Conservation (phyloP, 2,113 vertebrate genomes). For the Scomber japonicus region DNA sequence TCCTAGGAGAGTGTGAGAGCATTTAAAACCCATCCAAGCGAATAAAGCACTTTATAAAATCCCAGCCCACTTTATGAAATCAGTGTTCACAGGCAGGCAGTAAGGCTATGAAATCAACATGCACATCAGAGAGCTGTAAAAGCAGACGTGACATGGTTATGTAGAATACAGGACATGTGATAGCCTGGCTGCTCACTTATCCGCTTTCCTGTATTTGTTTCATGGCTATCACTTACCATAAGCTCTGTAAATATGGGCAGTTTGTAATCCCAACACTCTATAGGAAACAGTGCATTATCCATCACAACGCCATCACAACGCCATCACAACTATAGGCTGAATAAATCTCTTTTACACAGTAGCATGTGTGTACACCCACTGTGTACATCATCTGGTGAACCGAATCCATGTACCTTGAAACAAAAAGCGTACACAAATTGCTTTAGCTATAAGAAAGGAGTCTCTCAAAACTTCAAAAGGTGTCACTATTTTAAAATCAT, state of each 20-base stretch:
- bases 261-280: slow-evolving; percentile 48
- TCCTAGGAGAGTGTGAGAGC: slow-evolving; percentile 22
- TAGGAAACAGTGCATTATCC: slow-evolving; percentile 20
- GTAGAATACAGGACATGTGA: slow-evolving; percentile 5
- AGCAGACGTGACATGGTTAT: background rate
- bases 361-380: background rate
- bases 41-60: slow-evolving; percentile 7
- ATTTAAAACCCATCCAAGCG: slow-evolving; percentile 39
- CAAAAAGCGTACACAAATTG: background rate
- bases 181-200: slow-evolving; percentile 12
- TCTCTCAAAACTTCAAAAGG: background rate
- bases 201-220: slow-evolving; percentile 3
- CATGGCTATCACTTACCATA: slow-evolving; percentile 43
- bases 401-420: background rate
- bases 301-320: slow-evolving; percentile 23
- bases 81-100: too few relatives aligned
- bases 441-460: background rate
- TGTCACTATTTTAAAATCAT: too few relatives aligned
- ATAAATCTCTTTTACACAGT: slow-evolving; percentile 29
- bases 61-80: too few relatives aligned
- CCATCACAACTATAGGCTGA: slow-evolving; percentile 29
- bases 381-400: background rate
- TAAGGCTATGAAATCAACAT: too few relatives aligned
- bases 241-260: slow-evolving; percentile 26
- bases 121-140: background rate